A percentile compares a stretch with the other conserved stretches of the same genome.
These are phyloP conservation scores for Euphonia xanthogaster DNA, from an alignment of 2,797 vertebrate genomes.

Conservation along the genomic window DNA sequence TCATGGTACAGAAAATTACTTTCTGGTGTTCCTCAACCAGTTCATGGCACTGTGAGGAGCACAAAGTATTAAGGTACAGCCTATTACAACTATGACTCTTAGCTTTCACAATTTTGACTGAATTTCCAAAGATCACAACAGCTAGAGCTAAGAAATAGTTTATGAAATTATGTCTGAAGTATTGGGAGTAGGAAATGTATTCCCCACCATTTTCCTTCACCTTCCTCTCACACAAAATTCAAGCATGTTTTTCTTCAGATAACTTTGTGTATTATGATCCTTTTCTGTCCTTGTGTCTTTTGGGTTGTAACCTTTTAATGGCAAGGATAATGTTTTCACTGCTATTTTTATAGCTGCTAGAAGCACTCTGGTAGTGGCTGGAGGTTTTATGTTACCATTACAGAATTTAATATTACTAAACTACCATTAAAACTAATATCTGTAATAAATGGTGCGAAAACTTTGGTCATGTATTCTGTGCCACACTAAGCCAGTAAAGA, in stretches of 20 bases:
- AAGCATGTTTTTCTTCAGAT: background rate
- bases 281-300: background rate
- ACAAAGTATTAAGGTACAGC: background rate
- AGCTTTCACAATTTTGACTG: background rate
- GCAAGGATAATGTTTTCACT: background rate
- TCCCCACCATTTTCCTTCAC: background rate
- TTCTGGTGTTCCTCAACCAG: background rate
- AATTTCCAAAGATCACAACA: background rate
- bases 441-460: background rate
- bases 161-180: background rate
- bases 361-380: background rate
- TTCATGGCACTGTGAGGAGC: background rate
- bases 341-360: background rate
- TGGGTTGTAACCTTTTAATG: background rate
- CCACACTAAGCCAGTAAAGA: background rate
- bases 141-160: background rate
- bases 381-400: background rate
- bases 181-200: background rate
- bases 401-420: background rate
- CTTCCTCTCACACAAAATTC: background rate
- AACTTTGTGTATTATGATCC: background rate
- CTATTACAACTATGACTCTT: background rate
- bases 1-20: background rate
- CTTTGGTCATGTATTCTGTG: background rate
- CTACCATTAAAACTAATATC: background rate